phyloP scores from a whole-genome alignment of 2,888 invertebrate species.

The Cryptophagus acutangulus region DNA sequence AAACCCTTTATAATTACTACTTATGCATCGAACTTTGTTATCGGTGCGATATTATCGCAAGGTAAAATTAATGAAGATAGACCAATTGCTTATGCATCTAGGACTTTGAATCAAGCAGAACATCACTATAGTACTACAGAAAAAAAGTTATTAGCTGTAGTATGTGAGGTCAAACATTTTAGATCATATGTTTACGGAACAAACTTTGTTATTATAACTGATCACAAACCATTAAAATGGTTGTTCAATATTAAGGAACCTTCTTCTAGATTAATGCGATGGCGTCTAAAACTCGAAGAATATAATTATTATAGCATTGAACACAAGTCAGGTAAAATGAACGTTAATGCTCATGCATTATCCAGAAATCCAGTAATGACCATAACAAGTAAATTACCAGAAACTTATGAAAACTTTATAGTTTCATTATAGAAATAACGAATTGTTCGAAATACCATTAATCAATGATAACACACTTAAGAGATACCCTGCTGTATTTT shows the following conservation, averaged over 20 bases:
- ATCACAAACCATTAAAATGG: no score
- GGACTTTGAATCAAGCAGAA: conserved; percentile 35
- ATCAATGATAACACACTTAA: no score
- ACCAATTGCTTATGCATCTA: conserved; percentile 41
- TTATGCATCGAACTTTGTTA: conserved; percentile 37
- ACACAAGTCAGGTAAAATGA: neutral
- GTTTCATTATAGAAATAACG: no score
- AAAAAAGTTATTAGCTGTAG: conserved; percentile 39
- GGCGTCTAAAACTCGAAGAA: conserved; percentile 35
- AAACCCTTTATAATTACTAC: conserved; percentile 35
- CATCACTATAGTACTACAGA: no score
- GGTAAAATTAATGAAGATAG: conserved; percentile 29
- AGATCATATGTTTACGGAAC: conserved; percentile 41
- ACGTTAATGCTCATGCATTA: neutral
- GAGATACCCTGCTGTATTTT: no score
- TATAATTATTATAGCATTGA: conserved; percentile 34
- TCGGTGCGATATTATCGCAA: conserved; percentile 37
- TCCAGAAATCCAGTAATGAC: no score
- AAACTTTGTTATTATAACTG: no score
- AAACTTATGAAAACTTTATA: no score
- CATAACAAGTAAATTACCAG: no score
- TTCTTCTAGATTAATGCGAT: conserved; percentile 31
- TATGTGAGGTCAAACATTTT: conserved; percentile 39
- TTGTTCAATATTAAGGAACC: no score
- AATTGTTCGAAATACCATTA: no score